Base-by-base conservation (phyloP, 2,113 vertebrate species). In the Hippocampus barbouri region DNA sequence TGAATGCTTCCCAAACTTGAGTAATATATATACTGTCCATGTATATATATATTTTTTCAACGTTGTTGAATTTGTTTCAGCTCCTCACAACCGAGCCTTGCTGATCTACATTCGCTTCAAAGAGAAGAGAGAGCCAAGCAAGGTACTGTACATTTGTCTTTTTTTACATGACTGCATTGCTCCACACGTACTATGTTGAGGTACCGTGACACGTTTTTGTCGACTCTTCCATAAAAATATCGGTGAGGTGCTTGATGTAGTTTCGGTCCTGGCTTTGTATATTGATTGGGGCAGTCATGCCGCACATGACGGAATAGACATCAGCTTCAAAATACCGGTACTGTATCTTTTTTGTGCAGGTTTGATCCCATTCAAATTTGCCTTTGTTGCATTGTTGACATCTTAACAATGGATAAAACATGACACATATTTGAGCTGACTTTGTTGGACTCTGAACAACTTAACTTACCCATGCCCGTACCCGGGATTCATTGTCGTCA, bases 71-170 rank as follows among this genome's bases (percentile, higher is more conserved):
- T 67, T 15, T 74, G 23, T n/a, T 82, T 78, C 69, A 72, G 71
- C 61, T 69, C 34, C 9, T 74, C 71, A 38, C 49, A 68, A 14
- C 43, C 71, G 61, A 77, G 84, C 23, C 75, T 80, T 15, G 4
- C 53, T 11, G 74, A 65, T 68, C 82, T 78, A 49, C 74, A 81
- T 23, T 74, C 69, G 8, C 75, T 83, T 15, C 54, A 75, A 72
- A 76, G 72, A 75, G 89, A 89, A 41, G 79, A 73, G 49, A 81
- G 9, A 12, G 70, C 70, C 21, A 78, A 49, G 20, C 80, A 67
- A 74, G 91, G 90, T 92, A 89, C 23, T 27, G 27, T 34, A 7
- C 16, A 15, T 23, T 56, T 56, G 8, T n/a, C 2, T 63, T 40
- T 63, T 63, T 38, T 41, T n/a, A 41, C 9, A 56, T 43, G 40